phyloP scores from a whole-genome alignment of 1,140 invertebrate species.

The Calephelis nemesis region DNA sequence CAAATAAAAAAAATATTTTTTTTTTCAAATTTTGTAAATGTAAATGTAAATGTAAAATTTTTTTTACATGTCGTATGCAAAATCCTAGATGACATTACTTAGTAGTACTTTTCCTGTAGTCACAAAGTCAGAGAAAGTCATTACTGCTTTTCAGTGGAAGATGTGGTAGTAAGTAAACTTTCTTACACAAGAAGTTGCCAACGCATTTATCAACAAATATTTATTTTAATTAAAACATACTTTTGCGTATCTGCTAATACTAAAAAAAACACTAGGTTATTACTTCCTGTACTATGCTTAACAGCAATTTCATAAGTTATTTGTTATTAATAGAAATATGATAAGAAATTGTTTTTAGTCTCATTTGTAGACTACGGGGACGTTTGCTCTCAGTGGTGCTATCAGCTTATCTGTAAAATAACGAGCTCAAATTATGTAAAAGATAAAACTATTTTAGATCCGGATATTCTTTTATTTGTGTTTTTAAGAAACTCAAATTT shows the following conservation, averaged over 20 bases:
- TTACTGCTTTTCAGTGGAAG: too few relatives aligned
- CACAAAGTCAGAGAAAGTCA: too few relatives aligned
- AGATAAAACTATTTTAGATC: slow-evolving; percentile 38
- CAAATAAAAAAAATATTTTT: too few relatives aligned
- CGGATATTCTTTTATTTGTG: slow-evolving; percentile 16
- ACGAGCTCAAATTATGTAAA: slow-evolving; percentile 52
- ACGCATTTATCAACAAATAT: not conserved
- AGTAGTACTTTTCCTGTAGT: too few relatives aligned
- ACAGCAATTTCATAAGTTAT: slow-evolving; percentile 43
- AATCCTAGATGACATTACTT: too few relatives aligned
- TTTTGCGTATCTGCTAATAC: too few relatives aligned
- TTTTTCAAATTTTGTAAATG: too few relatives aligned
- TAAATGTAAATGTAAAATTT: too few relatives aligned
- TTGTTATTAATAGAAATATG: slow-evolving; percentile 68
- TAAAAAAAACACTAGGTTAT: not conserved
- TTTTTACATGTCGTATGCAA: too few relatives aligned
- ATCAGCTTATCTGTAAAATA: slow-evolving; percentile 40
- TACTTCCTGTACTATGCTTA: slow-evolving; percentile 16
- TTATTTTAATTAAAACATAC: too few relatives aligned
- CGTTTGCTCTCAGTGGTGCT: slow-evolving; percentile 40
- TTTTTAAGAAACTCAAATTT: too few relatives aligned
- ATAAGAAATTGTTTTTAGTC: slow-evolving; percentile 68
- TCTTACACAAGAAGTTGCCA: not conserved
- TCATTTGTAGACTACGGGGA: slow-evolving; percentile 54
- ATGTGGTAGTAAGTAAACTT: too few relatives aligned